Evolutionary conservation across 92 coral and sea anemone genomes (phyloP), one percentile per base, ranked within the genome.

Genomic region (Nematostella vectensis): DNA sequence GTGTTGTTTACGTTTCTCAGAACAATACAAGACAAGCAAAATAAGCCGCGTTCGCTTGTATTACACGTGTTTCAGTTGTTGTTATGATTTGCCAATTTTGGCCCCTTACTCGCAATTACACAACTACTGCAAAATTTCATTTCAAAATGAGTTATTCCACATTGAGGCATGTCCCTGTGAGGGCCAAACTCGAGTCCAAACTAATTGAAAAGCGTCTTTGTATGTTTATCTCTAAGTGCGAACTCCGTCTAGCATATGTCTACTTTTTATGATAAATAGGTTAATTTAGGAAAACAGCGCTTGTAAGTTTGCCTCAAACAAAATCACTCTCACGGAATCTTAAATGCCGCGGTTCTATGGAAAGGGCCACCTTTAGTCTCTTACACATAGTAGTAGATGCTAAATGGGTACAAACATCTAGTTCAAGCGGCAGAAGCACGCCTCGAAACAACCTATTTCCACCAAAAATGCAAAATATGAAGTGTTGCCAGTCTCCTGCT

Each of bases 201-300:
- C 47, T 50, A 36, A 69, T 51, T 69, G 50, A 38, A 69, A 69
- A 62, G 62, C 50, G 47, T 68, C 56, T 67, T 77, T 77, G 89
- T 80, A 62, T 76, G 65, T 75, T 66, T 63, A 75, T 78, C 84
- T 20, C 78, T 48, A 59, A 57, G 88, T 83, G 95, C 80, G 87
- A 75, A 78, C 74, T 52, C 54, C 44, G 95, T 85, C 95, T 85
- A 69, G 25, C 54, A 25, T 69, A 51, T 85, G 95, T 85, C 95
- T 85, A 65, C 84, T 24, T 85, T 85, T 85, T 85, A 85, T 85
- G 95, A 61, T 80, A 85, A 84, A 80, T 70, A 85, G 88, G 67
- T 66, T 47, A 57, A 72, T 39, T 66, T 58, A 33, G 24, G 44
- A 73, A 60, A 79, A 79, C 76, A 47, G 27, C 19, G 54, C 17